Conservation (phyloP, 2,113 vertebrate species). For the Pangasianodon gigas region DNA sequence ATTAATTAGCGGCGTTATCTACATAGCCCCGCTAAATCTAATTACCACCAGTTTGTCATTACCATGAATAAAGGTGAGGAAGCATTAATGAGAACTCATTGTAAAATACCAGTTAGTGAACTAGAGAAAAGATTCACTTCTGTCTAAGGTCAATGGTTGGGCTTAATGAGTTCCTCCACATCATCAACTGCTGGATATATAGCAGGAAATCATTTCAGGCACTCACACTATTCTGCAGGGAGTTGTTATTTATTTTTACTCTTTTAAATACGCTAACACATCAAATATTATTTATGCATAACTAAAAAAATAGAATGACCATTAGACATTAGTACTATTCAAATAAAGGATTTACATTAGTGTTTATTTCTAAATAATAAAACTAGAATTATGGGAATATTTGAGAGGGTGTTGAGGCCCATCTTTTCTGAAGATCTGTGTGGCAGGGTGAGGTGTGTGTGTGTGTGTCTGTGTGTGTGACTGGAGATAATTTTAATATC, state of each 20-base stretch:
- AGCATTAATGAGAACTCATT: constrained; percentile 56
- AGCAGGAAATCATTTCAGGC: not conserved
- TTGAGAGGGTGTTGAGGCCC: not conserved
- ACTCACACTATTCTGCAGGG: not conserved
- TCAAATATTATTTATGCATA: constrained; percentile 2
- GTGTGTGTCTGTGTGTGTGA: constrained; percentile 62
- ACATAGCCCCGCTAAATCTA: constrained; percentile 58
- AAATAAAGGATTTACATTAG: not conserved
- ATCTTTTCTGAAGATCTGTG: constrained; percentile 27
- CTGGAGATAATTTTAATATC: constrained; percentile 79
- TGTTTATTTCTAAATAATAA: not conserved
- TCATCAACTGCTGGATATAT: not conserved
- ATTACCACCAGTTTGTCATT: constrained; percentile 60
- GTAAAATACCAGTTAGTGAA: constrained; percentile 40
- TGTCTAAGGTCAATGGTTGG: constrained; percentile 45
- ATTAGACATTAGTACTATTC: constrained; percentile 15
- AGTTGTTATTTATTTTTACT: constrained; percentile 8
- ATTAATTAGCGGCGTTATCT: constrained; percentile 59
- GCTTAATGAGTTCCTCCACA: not conserved
- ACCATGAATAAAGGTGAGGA: constrained; percentile 55
- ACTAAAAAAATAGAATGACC: not conserved
- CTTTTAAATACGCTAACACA: not conserved
- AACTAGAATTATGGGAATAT: not conserved
- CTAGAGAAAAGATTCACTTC: constrained; percentile 39
- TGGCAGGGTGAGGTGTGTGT: constrained; percentile 53